Conservation (phyloP, 2,113 vertebrate species). For the Proterorhinus semilunaris region DNA sequence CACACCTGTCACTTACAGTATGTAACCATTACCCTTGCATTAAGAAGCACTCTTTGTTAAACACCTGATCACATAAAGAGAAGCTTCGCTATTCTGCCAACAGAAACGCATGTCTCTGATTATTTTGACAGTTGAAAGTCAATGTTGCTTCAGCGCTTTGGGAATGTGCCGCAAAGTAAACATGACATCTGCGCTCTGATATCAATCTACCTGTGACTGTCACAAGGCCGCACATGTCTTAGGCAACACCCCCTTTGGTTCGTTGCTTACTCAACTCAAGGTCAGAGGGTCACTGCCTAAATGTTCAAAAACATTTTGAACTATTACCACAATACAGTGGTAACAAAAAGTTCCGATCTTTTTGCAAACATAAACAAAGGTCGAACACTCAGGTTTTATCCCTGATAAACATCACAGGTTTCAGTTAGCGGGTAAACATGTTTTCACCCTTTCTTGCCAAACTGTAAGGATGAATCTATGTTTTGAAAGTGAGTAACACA, state of each 20-base stretch:
- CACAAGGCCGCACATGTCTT: neutral
- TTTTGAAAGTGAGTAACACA: no score
- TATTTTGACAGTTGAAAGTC: neutral
- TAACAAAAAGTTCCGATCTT: no score
- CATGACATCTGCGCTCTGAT: constrained; percentile 39
- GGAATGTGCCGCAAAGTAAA: neutral
- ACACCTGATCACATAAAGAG: neutral
- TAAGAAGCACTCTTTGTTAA: neutral
- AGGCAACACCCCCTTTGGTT: neutral
- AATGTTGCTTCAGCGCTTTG: neutral
- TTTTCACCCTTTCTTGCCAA: no score
- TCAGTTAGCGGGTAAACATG: no score
- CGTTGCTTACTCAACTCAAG: neutral
- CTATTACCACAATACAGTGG: neutral
- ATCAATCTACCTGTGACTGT: constrained; percentile 41
- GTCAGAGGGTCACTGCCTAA: neutral
- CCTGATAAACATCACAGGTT: no score
- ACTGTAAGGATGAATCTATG: no score
- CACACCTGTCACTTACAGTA: constrained; percentile 41
- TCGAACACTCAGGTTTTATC: no score
- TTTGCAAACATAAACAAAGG: no score
- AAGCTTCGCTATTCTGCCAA: neutral
- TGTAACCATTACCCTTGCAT: constrained; percentile 32
- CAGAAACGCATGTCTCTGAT: neutral
- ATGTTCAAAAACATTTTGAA: neutral